Evolutionary conservation across 1,140 invertebrate species (phyloP).

Genomic region (Magallana gigas): DNA sequence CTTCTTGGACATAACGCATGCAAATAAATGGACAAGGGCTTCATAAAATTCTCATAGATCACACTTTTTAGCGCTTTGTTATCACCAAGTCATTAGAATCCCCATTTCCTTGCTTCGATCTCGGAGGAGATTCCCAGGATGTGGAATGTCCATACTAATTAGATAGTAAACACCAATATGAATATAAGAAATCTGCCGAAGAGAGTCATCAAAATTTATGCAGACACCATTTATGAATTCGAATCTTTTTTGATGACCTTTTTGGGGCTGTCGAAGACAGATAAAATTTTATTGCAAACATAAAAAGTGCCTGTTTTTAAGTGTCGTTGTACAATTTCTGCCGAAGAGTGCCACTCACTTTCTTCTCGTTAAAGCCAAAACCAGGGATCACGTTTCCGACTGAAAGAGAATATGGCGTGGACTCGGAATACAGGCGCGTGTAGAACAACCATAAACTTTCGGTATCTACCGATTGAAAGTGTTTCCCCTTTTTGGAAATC

Average conservation of each 20-base stretch:
- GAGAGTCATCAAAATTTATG: slow-evolving; percentile 24
- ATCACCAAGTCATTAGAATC: slow-evolving; percentile 26
- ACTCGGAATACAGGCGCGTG: slow-evolving; percentile 46
- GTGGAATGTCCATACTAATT: slow-evolving; percentile 35
- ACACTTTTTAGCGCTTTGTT: slow-evolving; percentile 29
- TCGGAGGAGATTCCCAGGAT: slow-evolving; percentile 21
- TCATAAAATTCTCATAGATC: slow-evolving; percentile 36
- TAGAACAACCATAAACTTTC: slow-evolving; percentile 44
- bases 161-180: slow-evolving; percentile 35
- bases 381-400: slow-evolving; percentile 5
- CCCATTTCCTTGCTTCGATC: slow-evolving; percentile 25
- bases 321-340: slow-evolving; percentile 33
- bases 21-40: slow-evolving; percentile 28
- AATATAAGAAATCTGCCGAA: slow-evolving; percentile 24
- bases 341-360: not conserved
- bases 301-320: slow-evolving; percentile 27
- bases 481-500: slow-evolving; percentile 56
- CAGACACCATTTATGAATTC: slow-evolving; percentile 37
- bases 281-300: slow-evolving; percentile 27
- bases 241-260: slow-evolving; percentile 28
- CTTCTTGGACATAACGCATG: slow-evolving; percentile 23
- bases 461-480: slow-evolving; percentile 49
- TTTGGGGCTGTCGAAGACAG: slow-evolving; percentile 6
- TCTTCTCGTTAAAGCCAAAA: slow-evolving; percentile 30
- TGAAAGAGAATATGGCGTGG: not conserved